Evolutionary conservation across 2,888 invertebrate genomes (phyloP).

Genomic region (Nomada goodeniana): DNA sequence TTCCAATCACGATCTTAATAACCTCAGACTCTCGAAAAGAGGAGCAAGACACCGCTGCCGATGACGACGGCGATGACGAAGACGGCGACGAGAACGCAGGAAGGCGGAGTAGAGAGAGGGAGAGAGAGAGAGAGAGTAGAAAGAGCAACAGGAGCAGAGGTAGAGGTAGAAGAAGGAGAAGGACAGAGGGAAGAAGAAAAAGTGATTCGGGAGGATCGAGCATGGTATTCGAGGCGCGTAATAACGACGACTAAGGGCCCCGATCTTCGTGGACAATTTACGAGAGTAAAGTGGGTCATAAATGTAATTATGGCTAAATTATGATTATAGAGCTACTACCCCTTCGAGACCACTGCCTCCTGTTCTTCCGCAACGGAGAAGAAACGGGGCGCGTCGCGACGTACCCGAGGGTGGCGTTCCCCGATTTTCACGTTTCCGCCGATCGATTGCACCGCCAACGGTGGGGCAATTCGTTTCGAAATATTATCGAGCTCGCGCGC

Average conservation of each 20-base stretch:
- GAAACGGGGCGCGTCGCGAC: slow-evolving; percentile 13
- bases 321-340: slow-evolving; percentile 81
- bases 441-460: not conserved
- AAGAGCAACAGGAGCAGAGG: slow-evolving; percentile 48
- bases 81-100: slow-evolving; percentile 61
- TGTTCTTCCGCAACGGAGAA: slow-evolving; percentile 32
- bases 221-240: slow-evolving; percentile 72
- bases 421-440: slow-evolving; percentile 32
- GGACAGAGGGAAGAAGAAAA: slow-evolving; percentile 56
- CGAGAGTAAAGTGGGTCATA: slow-evolving; percentile 83
- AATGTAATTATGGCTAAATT: slow-evolving; percentile 83
- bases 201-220: slow-evolving; percentile 69
- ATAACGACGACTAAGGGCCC: slow-evolving; percentile 72
- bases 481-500: not conserved
- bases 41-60: slow-evolving; percentile 54
- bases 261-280: slow-evolving; percentile 81
- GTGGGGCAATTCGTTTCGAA: too few relatives aligned
- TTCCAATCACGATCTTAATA: slow-evolving; percentile 80
- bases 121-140: slow-evolving; percentile 54
- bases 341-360: slow-evolving; percentile 46
- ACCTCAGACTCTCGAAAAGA: slow-evolving; percentile 69
- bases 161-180: slow-evolving; percentile 56
- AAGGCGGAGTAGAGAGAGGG: slow-evolving; percentile 8
- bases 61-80: slow-evolving; percentile 45
- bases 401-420: slow-evolving; percentile 13